Percentiles rank a stretch among this genome's conserved stretches.
Evolutionary conservation across 2,888 invertebrate species (phyloP).

Genomic region (Lepidochitona cinerea): DNA sequence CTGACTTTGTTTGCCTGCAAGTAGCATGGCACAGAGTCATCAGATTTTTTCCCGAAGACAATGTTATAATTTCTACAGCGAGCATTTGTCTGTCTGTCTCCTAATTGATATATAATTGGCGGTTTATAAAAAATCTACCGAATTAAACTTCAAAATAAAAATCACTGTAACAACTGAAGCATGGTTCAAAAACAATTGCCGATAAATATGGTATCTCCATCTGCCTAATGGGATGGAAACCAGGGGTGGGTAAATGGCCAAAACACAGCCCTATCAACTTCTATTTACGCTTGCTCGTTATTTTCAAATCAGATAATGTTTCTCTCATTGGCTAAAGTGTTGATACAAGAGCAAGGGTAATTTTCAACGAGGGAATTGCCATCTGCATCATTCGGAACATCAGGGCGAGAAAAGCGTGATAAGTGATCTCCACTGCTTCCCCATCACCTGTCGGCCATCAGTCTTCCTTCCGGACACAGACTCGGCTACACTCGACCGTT

Average conservation of each 20-base stretch:
- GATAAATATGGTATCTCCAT: not conserved
- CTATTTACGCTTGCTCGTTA: not conserved
- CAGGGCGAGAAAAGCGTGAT: not conserved
- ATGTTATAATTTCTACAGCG: too few species aligned
- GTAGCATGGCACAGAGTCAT: too few species aligned
- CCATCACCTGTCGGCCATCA: not conserved
- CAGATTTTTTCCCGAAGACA: too few species aligned
- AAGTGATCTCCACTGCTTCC: not conserved
- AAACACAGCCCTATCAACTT: not conserved
- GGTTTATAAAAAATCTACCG: too few species aligned
- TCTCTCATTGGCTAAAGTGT: not conserved
- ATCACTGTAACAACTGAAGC: too few species aligned
- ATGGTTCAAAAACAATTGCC: not conserved
- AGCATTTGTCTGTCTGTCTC: too few species aligned
- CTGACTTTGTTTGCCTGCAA: too few species aligned
- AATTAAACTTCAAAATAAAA: too few species aligned
- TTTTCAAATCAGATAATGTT: constrained; percentile 7
- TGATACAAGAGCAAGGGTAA: not conserved
- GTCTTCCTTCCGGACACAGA: not conserved
- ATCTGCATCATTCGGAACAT: not conserved
- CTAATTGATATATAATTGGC: too few species aligned
- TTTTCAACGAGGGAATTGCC: not conserved
- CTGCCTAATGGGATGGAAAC: not conserved
- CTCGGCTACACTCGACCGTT: not conserved
- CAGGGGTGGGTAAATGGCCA: not conserved